A percentile compares a stretch with the other conserved stretches of the same genome.
Evolutionary conservation across 2,888 invertebrate genomes (phyloP).

Genomic region (Lasioglossum lativentre): DNA sequence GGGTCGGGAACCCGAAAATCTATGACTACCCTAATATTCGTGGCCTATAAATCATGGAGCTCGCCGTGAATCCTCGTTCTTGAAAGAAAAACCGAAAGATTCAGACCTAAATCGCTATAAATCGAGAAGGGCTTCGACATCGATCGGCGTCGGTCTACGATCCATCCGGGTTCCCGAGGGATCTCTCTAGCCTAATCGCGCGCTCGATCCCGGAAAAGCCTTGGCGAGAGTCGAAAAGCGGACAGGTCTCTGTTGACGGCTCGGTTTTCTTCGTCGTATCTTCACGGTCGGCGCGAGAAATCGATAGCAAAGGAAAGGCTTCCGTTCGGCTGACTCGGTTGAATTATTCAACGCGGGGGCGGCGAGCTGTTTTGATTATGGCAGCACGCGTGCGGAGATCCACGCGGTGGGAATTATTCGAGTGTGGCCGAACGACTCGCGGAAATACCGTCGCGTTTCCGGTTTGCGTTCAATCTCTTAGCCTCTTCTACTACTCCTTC

Average conservation of each 20-base stretch:
- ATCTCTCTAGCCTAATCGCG: not conserved
- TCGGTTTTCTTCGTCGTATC: slow-evolving; percentile 6
- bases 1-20: no score
- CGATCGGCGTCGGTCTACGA: not conserved
- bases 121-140: not conserved
- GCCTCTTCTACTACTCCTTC: not conserved
- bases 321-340: slow-evolving; percentile 25
- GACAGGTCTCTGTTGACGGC: not conserved
- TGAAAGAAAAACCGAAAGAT: no score
- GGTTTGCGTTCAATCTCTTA: not conserved
- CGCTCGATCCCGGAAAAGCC: not conserved
- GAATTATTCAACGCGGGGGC: slow-evolving; percentile 62
- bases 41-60: no score
- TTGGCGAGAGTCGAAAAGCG: not conserved
- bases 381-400: slow-evolving; percentile 18
- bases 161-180: not conserved
- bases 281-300: slow-evolving; percentile 26
- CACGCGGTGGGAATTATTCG: slow-evolving; percentile 13
- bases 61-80: not conserved
- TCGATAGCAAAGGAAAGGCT: slow-evolving; percentile 51
- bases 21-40: no score
- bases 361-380: slow-evolving; percentile 66
- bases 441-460: slow-evolving; percentile 21
- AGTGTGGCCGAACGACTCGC: slow-evolving; percentile 36
- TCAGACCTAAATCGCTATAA: no score